phyloP scores from a whole-genome alignment of 2,888 invertebrate species.

The Cremastobaeus sp. region DNA sequence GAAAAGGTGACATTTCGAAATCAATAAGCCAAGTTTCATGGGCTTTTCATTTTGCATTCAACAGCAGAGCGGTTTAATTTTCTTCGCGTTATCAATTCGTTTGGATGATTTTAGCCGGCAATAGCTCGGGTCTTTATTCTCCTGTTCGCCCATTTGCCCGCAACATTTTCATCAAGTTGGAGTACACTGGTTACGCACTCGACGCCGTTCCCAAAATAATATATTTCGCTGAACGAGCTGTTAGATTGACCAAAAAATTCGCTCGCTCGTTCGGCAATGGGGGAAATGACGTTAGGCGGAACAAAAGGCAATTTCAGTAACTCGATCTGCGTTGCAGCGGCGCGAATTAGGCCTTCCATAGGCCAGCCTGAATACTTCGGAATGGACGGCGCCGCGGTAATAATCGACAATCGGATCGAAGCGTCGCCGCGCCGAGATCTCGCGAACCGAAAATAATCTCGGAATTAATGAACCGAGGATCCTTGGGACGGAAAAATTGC shows the following conservation, averaged over 20 bases:
- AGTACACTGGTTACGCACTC: constrained; percentile 9
- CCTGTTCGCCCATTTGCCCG: constrained; percentile 17
- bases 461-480: constrained; percentile 24
- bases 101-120: constrained; percentile 27
- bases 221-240: constrained; percentile 20
- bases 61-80: constrained; percentile 11
- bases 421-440: constrained; percentile 7
- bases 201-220: constrained; percentile 30
- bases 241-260: constrained; percentile 26
- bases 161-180: constrained; percentile 32
- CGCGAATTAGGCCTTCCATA: too few relatives aligned
- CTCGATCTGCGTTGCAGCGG: constrained; percentile 38
- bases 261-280: constrained; percentile 18
- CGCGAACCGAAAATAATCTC: too few relatives aligned
- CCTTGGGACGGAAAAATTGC: constrained; percentile 23
- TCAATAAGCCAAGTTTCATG: constrained; percentile 24
- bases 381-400: too few relatives aligned
- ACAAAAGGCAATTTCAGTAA: constrained; percentile 39
- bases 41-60: constrained; percentile 10
- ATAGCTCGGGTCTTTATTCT: constrained; percentile 18
- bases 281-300: constrained; percentile 21
- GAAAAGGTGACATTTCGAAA: constrained; percentile 34
- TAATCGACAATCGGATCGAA: constrained; percentile 8
- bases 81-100: constrained; percentile 28
- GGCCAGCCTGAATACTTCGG: too few relatives aligned